Evolutionary conservation across 2,888 invertebrate species (phyloP).

Genomic region (Schizotus pectinicornis): DNA sequence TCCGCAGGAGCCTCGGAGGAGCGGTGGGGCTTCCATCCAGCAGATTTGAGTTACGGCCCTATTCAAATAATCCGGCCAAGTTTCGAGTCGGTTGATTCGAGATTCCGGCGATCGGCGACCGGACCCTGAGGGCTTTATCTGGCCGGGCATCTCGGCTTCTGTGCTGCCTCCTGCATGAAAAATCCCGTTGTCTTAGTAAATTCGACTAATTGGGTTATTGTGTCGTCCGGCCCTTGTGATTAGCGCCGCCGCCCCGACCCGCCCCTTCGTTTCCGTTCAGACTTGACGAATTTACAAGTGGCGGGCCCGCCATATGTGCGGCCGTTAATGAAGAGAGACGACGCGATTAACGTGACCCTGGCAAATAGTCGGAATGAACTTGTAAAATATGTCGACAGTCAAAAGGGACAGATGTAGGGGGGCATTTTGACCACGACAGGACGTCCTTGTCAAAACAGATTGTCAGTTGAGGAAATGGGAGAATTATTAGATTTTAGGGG

Average conservation of each 20-base stretch:
- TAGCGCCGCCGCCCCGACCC: conserved; percentile 25
- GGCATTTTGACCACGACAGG: conserved; percentile 28
- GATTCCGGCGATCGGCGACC: conserved; percentile 28
- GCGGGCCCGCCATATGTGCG: conserved; percentile 15
- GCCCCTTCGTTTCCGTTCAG: conserved; percentile 41
- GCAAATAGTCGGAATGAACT: conserved; percentile 3
- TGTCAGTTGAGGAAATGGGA: conserved; percentile 34
- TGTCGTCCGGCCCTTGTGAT: conserved; percentile 40
- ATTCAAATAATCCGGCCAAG: conserved; percentile 42
- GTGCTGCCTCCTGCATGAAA: conserved; percentile 6
- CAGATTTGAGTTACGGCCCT: conserved; percentile 36
- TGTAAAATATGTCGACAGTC: conserved; percentile 22
- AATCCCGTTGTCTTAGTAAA: conserved; percentile 5
- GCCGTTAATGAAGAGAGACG: conserved; percentile 25
- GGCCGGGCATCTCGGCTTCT: conserved; percentile 3
- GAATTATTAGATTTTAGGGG: conserved; percentile 33
- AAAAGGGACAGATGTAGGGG: conserved; percentile 6
- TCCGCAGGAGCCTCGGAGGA: too few relatives aligned
- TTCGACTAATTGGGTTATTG: conserved; percentile 41
- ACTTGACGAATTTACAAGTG: conserved; percentile 37
- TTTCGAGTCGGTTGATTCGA: conserved; percentile 36
- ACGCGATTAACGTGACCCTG: conserved; percentile 3
- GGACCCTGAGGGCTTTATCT: too few relatives aligned
- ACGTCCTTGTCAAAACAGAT: conserved; percentile 39
- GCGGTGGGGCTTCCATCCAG: conserved; percentile 30